These are phyloP conservation scores for Microtus richardsoni DNA, from an alignment of 2,113 vertebrate species.

Conservation along the genomic window DNA sequence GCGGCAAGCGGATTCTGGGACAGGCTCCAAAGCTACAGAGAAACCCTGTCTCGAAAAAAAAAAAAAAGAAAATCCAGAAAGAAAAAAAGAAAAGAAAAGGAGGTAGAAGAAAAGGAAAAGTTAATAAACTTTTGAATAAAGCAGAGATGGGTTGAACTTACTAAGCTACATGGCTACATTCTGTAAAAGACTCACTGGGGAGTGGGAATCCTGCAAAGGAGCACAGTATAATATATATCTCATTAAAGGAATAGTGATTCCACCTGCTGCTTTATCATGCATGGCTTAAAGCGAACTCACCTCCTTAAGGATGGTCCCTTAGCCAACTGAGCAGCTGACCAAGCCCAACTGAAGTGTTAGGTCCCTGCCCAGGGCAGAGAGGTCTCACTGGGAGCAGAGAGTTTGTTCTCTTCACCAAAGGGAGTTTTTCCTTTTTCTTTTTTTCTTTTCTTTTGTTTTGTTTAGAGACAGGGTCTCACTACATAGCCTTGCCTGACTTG, in stretches of 20 bases:
- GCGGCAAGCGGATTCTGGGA: too few species aligned
- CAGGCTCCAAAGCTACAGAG: too few species aligned
- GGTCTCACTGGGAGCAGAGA: not conserved
- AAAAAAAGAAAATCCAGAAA: not conserved
- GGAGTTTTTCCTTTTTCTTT: too few species aligned
- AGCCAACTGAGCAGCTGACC: not conserved
- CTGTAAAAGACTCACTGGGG: not conserved
- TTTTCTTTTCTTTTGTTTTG: not conserved
- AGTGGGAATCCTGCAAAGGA: not conserved
- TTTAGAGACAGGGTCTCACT: not conserved
- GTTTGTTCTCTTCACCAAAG: not conserved
- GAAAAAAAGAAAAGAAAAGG: not conserved
- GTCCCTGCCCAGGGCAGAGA: not conserved
- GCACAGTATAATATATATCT: not conserved
- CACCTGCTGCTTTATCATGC: not conserved
- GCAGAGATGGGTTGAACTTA: not conserved
- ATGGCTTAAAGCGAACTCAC: not conserved
- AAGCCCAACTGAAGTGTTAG: not conserved
- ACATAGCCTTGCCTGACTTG: too few species aligned
- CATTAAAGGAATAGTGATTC: not conserved
- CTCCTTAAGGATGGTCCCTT: not conserved
- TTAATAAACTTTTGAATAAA: not conserved
- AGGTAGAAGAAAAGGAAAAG: too few species aligned
- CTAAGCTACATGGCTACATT: not conserved
- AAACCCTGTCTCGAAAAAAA: too few species aligned